Conservation (phyloP, 2,888 invertebrate species). For the Stenoptilia bipunctidactyla region DNA sequence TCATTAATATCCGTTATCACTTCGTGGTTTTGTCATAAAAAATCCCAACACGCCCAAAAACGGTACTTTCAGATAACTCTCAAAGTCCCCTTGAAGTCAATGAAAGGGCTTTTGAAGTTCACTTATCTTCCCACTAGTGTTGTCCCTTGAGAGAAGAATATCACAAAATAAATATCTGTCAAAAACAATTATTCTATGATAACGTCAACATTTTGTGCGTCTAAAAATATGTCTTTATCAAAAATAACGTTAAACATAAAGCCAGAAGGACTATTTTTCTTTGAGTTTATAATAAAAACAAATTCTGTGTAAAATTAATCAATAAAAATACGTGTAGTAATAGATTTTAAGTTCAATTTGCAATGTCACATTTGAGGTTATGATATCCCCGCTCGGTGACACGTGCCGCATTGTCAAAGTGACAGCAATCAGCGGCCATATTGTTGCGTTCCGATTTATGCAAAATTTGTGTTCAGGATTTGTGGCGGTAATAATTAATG, state of each 20-base stretch:
- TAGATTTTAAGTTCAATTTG: no score
- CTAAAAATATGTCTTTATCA: no score
- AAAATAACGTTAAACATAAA: no score
- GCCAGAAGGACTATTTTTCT: no score
- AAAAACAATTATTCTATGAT: slow-evolving; percentile 10
- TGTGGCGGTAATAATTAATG: neutral
- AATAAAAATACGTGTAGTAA: no score
- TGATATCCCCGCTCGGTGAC: slow-evolving; percentile 8
- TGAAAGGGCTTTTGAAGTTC: slow-evolving; percentile 4
- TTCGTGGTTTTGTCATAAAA: no score
- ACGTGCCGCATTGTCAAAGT: slow-evolving; percentile 7
- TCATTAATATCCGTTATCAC: no score
- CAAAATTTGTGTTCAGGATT: slow-evolving; percentile 2
- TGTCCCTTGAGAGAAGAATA: slow-evolving; percentile 9
- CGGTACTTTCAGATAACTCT: slow-evolving; percentile 2
- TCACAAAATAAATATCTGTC: slow-evolving; percentile 10
- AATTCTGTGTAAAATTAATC: no score
- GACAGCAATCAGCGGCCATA: slow-evolving; percentile 10
- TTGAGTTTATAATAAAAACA: slow-evolving; percentile 1
- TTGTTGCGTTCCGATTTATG: slow-evolving; percentile 9
- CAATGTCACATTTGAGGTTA: no score
- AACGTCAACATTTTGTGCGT: no score
- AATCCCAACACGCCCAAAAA: no score
- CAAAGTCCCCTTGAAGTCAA: slow-evolving; percentile 2
- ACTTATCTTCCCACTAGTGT: slow-evolving; percentile 6